Conservation (phyloP, 2,797 vertebrate species). For the Acestrorhynchus altus region DNA sequence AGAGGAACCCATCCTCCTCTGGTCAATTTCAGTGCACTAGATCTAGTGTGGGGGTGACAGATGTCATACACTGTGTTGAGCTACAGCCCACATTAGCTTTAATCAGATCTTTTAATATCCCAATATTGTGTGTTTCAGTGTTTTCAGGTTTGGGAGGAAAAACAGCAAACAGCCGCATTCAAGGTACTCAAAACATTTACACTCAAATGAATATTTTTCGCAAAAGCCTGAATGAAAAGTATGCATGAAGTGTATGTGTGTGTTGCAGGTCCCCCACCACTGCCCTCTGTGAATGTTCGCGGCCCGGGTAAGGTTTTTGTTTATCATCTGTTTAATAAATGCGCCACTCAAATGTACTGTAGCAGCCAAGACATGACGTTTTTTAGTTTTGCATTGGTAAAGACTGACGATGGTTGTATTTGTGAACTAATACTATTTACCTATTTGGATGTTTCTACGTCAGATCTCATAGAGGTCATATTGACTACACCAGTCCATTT, state of each 20-base stretch:
- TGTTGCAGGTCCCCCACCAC: conserved; percentile 61
- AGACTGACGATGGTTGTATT: no score
- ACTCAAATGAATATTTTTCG: neutral
- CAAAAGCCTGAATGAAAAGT: neutral
- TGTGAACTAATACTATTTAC: no score
- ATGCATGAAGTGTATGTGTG: neutral
- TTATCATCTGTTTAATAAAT: neutral
- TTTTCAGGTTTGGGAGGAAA: conserved; percentile 74
- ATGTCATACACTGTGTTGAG: neutral
- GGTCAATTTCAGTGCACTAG: no score
- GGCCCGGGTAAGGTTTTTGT: conserved; percentile 58
- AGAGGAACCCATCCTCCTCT: no score
- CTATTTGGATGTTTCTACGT: no score
- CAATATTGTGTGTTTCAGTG: conserved; percentile 63
- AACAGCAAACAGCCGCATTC: conserved; percentile 60
- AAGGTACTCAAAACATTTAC: conserved; percentile 57
- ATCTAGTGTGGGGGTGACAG: neutral
- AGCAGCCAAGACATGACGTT: neutral
- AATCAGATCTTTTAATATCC: neutral
- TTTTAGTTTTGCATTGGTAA: neutral
- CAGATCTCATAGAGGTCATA: no score
- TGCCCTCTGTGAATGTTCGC: conserved; percentile 59
- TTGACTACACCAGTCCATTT: no score
- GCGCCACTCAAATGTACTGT: no score
- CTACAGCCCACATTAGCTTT: neutral